Conservation (phyloP, 2,888 invertebrate species). For the Tryphoninae sp. region DNA sequence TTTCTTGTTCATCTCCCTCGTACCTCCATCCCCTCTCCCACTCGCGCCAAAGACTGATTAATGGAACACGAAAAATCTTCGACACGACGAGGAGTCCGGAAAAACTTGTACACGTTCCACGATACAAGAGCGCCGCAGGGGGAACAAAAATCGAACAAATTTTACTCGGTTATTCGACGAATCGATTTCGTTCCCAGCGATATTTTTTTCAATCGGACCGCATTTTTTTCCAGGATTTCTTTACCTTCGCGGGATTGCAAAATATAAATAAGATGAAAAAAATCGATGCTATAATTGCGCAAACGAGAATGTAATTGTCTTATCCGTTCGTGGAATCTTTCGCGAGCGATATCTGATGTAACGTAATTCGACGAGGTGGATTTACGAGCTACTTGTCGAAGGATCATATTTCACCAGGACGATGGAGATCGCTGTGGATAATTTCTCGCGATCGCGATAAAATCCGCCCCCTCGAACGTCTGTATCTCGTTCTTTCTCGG, state of each 20-base stretch:
- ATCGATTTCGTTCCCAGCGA: no score
- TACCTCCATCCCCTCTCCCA: slow-evolving; percentile 23
- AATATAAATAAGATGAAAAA: not conserved
- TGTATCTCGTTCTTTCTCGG: slow-evolving; percentile 52
- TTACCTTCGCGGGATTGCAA: not conserved
- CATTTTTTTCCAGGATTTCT: not conserved
- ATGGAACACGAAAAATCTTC: slow-evolving; percentile 70
- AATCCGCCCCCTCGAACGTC: slow-evolving; percentile 54
- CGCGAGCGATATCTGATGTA: slow-evolving; percentile 55
- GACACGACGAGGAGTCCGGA: slow-evolving; percentile 55
- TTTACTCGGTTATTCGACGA: no score
- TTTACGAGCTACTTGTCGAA: slow-evolving; percentile 64
- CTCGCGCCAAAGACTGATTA: slow-evolving; percentile 76
- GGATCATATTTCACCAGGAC: slow-evolving; percentile 59
- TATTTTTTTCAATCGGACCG: no score
- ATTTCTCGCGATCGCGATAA: slow-evolving; percentile 64
- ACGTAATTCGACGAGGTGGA: slow-evolving; percentile 59
- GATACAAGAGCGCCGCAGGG: not conserved
- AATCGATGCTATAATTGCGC: slow-evolving; percentile 37
- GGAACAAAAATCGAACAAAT: slow-evolving; percentile 7
- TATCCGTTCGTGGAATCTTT: slow-evolving; percentile 49
- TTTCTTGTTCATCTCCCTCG: not conserved
- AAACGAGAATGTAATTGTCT: slow-evolving; percentile 61
- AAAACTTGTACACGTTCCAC: slow-evolving; percentile 58
- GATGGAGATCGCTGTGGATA: slow-evolving; percentile 58